A percentile compares a stretch with the other conserved stretches of the same genome.
phyloP scores from a whole-genome alignment of 2,888 invertebrate species.

The Resseliella maxima region DNA sequence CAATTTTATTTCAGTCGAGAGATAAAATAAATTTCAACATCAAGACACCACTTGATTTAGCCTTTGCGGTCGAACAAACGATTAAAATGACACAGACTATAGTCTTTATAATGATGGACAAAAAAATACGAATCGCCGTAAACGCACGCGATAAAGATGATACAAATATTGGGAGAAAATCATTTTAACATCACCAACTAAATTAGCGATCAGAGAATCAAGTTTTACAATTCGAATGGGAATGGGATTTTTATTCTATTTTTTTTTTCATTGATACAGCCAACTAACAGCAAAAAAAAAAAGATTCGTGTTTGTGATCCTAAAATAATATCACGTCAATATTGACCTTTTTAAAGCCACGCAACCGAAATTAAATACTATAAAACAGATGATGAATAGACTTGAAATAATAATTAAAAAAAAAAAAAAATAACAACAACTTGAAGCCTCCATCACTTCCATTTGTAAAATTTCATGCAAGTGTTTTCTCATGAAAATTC shows the following conservation, averaged over 20 bases:
- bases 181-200: background rate
- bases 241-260: no score
- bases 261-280: background rate
- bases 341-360: background rate
- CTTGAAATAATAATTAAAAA: background rate
- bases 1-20: conserved; percentile 7
- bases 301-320: background rate
- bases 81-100: background rate
- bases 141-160: background rate
- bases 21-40: conserved; percentile 44
- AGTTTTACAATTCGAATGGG: background rate
- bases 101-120: background rate
- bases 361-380: background rate
- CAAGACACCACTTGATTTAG: conserved; percentile 2
- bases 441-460: background rate
- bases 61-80: background rate
- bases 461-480: background rate
- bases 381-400: background rate
- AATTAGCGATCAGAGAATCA: background rate
- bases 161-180: background rate
- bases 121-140: background rate
- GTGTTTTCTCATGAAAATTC: background rate
- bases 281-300: background rate
- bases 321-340: background rate
- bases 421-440: background rate